Conservation (phyloP, 2,888 invertebrate genomes). For the Mechanitis messenoides region DNA sequence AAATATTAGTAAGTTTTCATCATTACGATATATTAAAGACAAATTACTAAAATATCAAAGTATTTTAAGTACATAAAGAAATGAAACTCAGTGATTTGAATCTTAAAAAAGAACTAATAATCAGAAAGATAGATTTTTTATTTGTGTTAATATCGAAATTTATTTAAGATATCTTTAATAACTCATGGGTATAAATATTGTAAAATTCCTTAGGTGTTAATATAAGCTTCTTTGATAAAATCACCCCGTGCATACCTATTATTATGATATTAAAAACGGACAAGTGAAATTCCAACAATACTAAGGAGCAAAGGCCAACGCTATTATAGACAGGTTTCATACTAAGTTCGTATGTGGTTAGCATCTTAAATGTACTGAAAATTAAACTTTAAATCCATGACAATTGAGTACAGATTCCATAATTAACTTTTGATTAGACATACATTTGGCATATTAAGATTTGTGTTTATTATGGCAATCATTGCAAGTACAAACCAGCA, state of each 20-base stretch:
- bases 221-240: not conserved
- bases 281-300: constrained; percentile 34
- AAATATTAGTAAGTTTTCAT: too few species aligned
- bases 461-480: constrained; percentile 55
- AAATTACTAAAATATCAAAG: too few species aligned
- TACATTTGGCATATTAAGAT: constrained; percentile 38
- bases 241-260: constrained; percentile 12
- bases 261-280: constrained; percentile 26
- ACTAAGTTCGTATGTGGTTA: constrained; percentile 23
- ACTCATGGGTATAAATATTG: too few species aligned
- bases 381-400: constrained; percentile 9
- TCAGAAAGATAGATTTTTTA: too few species aligned
- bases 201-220: not conserved
- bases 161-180: too few species aligned
- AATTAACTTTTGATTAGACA: constrained; percentile 5
- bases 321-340: constrained; percentile 37
- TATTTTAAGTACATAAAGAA: too few species aligned
- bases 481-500: constrained; percentile 51
- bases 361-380: not conserved
- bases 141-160: too few species aligned
- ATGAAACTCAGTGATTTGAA: too few species aligned
- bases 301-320: constrained; percentile 49
- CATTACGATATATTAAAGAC: too few species aligned
- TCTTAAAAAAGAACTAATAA: too few species aligned
- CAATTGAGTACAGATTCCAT: constrained; percentile 6